Evolutionary conservation across 2,797 vertebrate species (phyloP).

Genomic region (Anguilla obscura): DNA sequence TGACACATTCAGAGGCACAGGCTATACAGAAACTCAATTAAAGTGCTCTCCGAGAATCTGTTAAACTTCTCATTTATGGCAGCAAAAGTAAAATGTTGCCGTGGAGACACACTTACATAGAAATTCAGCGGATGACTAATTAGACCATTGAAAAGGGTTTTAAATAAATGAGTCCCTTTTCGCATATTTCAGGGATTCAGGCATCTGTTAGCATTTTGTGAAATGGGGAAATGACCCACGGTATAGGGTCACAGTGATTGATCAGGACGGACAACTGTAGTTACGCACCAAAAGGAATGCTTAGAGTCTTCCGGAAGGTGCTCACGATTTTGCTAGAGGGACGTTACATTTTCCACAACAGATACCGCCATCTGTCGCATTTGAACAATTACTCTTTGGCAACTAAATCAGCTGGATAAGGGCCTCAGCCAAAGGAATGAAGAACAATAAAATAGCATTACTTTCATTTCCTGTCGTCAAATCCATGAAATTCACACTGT

Average conservation of each 20-base stretch:
- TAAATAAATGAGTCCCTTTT: background rate
- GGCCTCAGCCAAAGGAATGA: background rate
- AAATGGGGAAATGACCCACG: background rate
- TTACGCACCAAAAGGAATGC: background rate
- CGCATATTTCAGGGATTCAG: background rate
- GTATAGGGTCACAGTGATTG: background rate
- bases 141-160: background rate
- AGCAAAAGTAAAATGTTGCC: constrained; percentile 14
- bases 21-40: background rate
- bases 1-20: background rate
- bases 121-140: constrained; percentile 20
- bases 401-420: background rate
- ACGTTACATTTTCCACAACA: background rate
- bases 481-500: background rate
- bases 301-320: background rate
- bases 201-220: background rate
- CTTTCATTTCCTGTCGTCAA: background rate
- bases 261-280: background rate
- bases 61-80: constrained; percentile 27
- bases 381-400: background rate
- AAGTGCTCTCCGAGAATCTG: background rate
- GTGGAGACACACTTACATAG: constrained; percentile 1
- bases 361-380: background rate
- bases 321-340: background rate
- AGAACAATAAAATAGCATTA: background rate